Evolutionary conservation across 2,888 invertebrate species (phyloP).

Genomic region (Papilio demoleus): DNA sequence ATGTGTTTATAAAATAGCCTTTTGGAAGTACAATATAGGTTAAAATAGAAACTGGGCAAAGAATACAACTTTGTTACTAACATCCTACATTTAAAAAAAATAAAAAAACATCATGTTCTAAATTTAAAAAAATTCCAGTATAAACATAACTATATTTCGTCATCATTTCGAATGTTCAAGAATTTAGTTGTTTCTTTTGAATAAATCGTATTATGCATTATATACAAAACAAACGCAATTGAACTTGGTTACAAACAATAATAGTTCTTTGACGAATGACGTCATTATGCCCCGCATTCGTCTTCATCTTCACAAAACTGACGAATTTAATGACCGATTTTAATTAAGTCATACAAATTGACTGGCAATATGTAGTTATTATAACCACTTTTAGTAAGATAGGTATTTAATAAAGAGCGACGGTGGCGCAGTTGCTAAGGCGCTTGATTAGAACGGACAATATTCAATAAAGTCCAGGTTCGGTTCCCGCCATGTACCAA

Average conservation of each 20-base stretch:
- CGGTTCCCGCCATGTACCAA: too few relatives aligned
- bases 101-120: too few relatives aligned
- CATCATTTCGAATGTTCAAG: background rate
- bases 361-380: too few relatives aligned
- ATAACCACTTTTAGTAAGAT: too few relatives aligned
- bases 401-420: too few relatives aligned
- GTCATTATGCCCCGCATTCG: background rate
- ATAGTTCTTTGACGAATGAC: background rate
- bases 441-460: too few relatives aligned
- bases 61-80: background rate
- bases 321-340: background rate
- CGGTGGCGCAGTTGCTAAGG: too few relatives aligned
- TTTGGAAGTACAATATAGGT: background rate
- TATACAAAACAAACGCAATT: conserved; percentile 3
- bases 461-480: too few relatives aligned
- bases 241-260: conserved; percentile 1
- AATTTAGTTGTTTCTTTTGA: background rate
- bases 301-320: conserved; percentile 9
- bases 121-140: background rate
- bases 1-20: background rate
- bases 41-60: background rate
- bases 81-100: background rate
- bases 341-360: background rate
- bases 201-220: conserved; percentile 2
- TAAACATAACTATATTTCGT: background rate